Evolutionary conservation across 2,888 invertebrate species (phyloP), one percentile per base, ranked within the genome.

Genomic region (Xestoiulus laeticollis): DNA sequence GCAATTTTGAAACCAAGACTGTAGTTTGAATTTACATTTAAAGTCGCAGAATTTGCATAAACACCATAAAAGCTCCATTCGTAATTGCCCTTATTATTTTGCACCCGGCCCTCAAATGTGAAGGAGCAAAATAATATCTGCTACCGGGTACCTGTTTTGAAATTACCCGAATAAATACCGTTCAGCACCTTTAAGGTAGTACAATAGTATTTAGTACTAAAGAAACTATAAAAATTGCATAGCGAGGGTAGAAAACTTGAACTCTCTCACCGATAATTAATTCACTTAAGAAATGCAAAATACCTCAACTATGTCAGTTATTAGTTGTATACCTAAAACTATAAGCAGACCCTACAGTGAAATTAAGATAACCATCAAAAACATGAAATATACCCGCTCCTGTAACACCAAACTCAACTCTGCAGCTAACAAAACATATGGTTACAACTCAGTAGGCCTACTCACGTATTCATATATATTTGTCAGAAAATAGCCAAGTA

Each of bases 381-480:
- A 78, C 78, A 78, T 30, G 78, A 78, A 30, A 30, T 78, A 78
- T 68, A 68, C 68, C 6, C n/a, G n/a, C 22, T 59, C 8, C 59
- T 22, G 19, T n/a, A 59, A 68, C 68, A 26, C 26, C 22, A 68
- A 10, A 68, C 12, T 22, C 68, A 68, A 68, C 26, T 68, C 26
- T 5, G 68, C 68, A 68, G 14, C 30, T 30, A 78, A 78, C 30
- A 78, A 78, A 30, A 30, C 30, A 26, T 30, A 78, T 30, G 78
- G 78, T 78, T 78, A 78, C 14, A 30, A 30, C 78, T 30, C 78
- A 78, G 78, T 78, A 78, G 30, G 78, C 30, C 78, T 30, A 78
- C 78, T 78, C 78, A 78, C 78, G 78, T 30, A 78, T 78, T 78
- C 30, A 78, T 30, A 68, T 26, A 26, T 22, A 59, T 59, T 68